Evolutionary conservation across 2,797 vertebrate species (phyloP).

Genomic region (Sebastes minor): DNA sequence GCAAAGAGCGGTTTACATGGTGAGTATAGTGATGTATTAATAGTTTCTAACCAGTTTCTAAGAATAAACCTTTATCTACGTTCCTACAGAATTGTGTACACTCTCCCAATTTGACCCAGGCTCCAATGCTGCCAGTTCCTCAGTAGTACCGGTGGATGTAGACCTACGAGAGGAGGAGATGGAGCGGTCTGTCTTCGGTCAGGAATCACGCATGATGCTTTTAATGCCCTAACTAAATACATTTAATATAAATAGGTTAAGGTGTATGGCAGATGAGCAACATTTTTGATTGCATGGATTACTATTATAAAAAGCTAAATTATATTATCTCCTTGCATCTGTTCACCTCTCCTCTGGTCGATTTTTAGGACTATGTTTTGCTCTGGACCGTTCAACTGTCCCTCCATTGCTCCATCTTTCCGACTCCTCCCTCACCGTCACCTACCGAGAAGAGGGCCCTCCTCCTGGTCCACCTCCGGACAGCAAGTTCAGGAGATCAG

Average conservation of each 20-base stretch:
- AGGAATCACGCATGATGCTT: not conserved
- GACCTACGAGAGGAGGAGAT: conserved; percentile 79
- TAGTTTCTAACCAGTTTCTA: not conserved
- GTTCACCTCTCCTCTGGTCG: not conserved
- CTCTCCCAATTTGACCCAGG: not conserved
- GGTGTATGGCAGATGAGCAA: not conserved
- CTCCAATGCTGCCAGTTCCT: conserved; percentile 1
- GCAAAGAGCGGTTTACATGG: not conserved
- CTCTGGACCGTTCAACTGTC: conserved; percentile 61
- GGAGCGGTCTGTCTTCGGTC: conserved; percentile 71
- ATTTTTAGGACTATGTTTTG: conserved; percentile 66
- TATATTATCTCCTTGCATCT: not conserved
- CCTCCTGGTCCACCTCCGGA: not conserved
- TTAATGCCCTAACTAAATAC: not conserved
- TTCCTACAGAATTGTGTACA: not conserved
- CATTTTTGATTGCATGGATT: not conserved
- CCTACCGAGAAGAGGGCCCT: conserved; percentile 30
- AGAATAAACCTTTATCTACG: not conserved
- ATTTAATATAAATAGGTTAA: not conserved
- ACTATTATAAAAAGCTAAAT: not conserved
- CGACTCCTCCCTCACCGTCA: conserved; percentile 63
- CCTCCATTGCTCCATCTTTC: conserved; percentile 67
- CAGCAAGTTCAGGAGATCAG: not conserved
- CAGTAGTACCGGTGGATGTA: conserved; percentile 52
- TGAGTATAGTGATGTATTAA: conserved; percentile 6